Percentiles rank a stretch among this genome's conserved stretches.
These are phyloP conservation scores for Rhinogobio ventralis DNA, from an alignment of 2,797 vertebrate species.

Conservation along the genomic window DNA sequence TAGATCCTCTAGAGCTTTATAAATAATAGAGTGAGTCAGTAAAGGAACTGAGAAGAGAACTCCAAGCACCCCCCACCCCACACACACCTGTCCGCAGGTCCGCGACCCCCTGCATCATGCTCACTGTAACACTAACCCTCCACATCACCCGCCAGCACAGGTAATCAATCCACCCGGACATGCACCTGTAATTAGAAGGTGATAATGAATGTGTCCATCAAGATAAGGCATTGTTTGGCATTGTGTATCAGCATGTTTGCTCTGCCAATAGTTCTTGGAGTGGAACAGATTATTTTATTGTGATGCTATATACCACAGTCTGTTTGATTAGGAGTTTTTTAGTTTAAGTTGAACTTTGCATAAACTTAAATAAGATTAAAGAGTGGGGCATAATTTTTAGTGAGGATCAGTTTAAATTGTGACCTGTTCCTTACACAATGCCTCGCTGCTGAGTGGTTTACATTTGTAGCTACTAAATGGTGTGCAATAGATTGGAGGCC, in stretches of 20 bases:
- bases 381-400: no score
- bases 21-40: conserved; percentile 77
- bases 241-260: conserved; percentile 62
- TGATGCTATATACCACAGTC: neutral
- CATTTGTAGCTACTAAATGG: no score
- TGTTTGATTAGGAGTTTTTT: neutral
- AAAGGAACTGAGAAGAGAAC: conserved; percentile 34
- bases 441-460: no score
- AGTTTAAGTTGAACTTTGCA: no score
- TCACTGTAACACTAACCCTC: conserved; percentile 62
- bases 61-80: conserved; percentile 66
- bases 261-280: conserved; percentile 69
- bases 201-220: conserved; percentile 87
- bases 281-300: conserved; percentile 61
- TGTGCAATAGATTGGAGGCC: no score
- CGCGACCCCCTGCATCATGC: conserved; percentile 69
- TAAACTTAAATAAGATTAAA: no score
- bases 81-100: conserved; percentile 71
- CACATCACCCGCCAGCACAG: conserved; percentile 70
- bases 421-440: no score
- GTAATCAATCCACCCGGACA: conserved; percentile 86
- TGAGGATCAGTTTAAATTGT: no score
- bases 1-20: conserved; percentile 72
- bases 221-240: conserved; percentile 79
- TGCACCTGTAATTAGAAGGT: conserved; percentile 88